Base-by-base conservation (phyloP, 2,888 invertebrate genomes). In the Nycteola revayana region DNA sequence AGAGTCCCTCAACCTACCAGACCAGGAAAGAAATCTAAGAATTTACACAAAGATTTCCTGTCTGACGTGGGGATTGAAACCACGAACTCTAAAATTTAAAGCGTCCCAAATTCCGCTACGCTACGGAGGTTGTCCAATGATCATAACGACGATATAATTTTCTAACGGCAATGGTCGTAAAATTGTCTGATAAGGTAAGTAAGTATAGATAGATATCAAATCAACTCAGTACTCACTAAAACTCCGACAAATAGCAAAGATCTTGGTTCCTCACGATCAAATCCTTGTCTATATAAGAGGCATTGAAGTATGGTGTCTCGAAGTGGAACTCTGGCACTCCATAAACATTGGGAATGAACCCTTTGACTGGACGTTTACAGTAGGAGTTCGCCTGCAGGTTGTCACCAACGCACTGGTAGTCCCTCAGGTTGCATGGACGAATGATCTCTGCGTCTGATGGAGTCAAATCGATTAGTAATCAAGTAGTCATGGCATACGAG, bases 241-340 rank as follows among this genome's bases (percentile, higher is more conserved):
- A 86, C 25, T 81, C 76, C 0, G 79, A 72, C 3, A 81, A 62
- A 3, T 3, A 36, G 33, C 86, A 86, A 7, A 52, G 60, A 7
- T 85, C 32, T 7, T 72, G 69, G 4, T 84, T 84, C 0, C 59
- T 58, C 1, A 83, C 56, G 1, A 60, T 35, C 14, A 81, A 26
- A 1, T 69, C 44, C 0, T 44, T 33, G 29, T 87, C 86, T 0
- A 77, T 43, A 25, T 77, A 78, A 0, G 75, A 64, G 0, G 77
- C 40, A 44, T 86, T 85, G 63, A 87, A 86, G 51, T 36, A 62
- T 0, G 85, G 77, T 0, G 81, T 55, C 8, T 79, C 64, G 39
- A 68, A 82, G 0, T 42, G 41, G 39, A 70, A 65, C 1, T 37
- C 30, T 0, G 33, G 10, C 3, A 79, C 42, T 0, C 2, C 33